Evolutionary conservation across 2,797 vertebrate species (phyloP).

Genomic region (Darevskia nairensis): DNA sequence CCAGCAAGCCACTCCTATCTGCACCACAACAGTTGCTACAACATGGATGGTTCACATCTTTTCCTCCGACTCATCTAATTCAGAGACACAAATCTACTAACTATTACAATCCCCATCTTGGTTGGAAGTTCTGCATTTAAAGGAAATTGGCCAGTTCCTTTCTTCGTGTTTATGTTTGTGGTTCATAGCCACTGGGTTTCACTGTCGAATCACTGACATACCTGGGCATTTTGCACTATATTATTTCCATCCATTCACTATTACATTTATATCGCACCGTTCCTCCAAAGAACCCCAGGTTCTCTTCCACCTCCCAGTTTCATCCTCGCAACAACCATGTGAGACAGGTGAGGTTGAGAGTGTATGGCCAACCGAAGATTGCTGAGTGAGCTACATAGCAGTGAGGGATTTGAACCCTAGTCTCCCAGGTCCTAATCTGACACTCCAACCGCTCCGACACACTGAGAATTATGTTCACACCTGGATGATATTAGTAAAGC

Average conservation of each 20-base stretch:
- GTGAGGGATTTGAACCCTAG: no score
- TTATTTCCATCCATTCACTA: no score
- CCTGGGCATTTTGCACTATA: background rate
- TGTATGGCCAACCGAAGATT: no score
- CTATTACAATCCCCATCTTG: background rate
- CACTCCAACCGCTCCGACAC: no score
- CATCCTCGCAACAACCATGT: no score
- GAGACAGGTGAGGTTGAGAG: no score
- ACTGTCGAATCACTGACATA: background rate
- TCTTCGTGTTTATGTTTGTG: background rate
- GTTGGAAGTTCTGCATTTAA: background rate
- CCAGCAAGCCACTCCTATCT: no score
- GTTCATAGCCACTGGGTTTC: background rate
- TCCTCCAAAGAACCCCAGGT: no score
- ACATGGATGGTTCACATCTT: slow-evolving; percentile 34
- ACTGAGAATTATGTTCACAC: background rate
- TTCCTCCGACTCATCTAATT: slow-evolving; percentile 8
- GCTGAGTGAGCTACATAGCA: no score
- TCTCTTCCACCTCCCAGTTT: no score
- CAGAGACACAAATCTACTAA: slow-evolving; percentile 37
- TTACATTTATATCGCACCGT: no score
- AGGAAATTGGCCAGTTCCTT: background rate
- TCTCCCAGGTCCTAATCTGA: no score
- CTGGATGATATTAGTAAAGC: background rate
- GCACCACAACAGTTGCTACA: background rate